These are phyloP conservation scores for Drosophila aff. DNA, from an alignment of 1,140 invertebrate genomes.

Conservation along the genomic window DNA sequence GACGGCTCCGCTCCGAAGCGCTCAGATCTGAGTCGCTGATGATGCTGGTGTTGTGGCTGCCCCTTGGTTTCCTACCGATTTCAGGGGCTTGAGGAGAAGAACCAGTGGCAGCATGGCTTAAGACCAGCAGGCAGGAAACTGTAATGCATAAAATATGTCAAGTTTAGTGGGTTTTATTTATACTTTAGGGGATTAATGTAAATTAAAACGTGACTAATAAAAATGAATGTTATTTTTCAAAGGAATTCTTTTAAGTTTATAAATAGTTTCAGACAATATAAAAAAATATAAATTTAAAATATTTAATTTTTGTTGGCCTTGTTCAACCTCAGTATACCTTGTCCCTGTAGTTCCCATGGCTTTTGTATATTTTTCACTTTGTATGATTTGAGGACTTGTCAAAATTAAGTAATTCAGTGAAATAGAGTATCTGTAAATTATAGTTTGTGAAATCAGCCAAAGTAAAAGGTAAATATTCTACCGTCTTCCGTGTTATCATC, in stretches of 20 bases:
- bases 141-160: constrained; percentile 3
- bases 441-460: constrained; percentile 66
- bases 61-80: constrained; percentile 10
- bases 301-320: no score
- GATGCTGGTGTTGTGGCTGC: constrained; percentile 39
- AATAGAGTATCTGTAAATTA: constrained; percentile 60
- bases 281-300: no score
- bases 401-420: constrained; percentile 62
- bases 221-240: not conserved
- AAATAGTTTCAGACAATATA: not conserved
- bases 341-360: not conserved
- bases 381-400: constrained; percentile 66
- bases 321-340: constrained; percentile 24
- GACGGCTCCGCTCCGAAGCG: constrained; percentile 87
- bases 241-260: not conserved
- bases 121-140: constrained; percentile 32
- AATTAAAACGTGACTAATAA: not conserved
- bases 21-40: constrained; percentile 69
- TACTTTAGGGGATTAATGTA: not conserved
- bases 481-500: not conserved
- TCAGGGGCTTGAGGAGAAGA: not conserved
- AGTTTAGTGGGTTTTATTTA: not conserved
- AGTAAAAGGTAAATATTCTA: constrained; percentile 47
- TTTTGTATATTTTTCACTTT: constrained; percentile 59
- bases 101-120: constrained; percentile 14